These are phyloP conservation scores for Brachyalestes nurse DNA, from an alignment of 2,797 vertebrate genomes.

Conservation along the genomic window DNA sequence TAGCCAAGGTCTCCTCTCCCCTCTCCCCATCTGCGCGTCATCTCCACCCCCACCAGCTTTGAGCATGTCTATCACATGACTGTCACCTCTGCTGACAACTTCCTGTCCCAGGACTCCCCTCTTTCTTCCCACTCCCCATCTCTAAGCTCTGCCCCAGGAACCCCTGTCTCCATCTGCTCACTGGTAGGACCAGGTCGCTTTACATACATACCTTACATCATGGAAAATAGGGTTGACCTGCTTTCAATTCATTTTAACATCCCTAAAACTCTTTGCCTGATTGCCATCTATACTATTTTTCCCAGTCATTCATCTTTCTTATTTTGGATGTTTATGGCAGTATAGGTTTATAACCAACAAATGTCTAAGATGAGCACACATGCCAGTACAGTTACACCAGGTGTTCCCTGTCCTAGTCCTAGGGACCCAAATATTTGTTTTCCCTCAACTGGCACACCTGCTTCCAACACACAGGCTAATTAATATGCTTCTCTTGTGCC, in stretches of 20 bases:
- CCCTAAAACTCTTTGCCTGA: not conserved
- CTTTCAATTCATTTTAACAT: not conserved
- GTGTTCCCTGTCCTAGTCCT: no score
- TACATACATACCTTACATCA: constrained; percentile 10
- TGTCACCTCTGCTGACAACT: constrained; percentile 86
- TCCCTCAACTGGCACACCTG: no score
- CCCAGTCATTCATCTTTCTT: not conserved
- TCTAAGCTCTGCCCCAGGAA: constrained; percentile 78
- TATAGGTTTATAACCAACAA: not conserved
- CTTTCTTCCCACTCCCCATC: constrained; percentile 77
- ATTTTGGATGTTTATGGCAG: not conserved
- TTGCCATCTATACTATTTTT: not conserved
- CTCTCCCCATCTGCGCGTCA: constrained; percentile 80
- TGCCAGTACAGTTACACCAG: not conserved
- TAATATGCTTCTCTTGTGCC: no score
- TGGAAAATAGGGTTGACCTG: not conserved
- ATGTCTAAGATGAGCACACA: no score
- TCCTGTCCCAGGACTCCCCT: constrained; percentile 83
- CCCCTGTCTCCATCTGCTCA: constrained; percentile 79
- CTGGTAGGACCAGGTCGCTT: constrained; percentile 78
- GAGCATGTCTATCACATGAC: constrained; percentile 92
- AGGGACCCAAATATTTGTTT: no score
- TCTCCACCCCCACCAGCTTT: constrained; percentile 89
- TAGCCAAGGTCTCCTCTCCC: constrained; percentile 82
- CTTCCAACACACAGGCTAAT: no score